These are phyloP conservation scores for Oryzias sinensis DNA, from an alignment of 2,797 vertebrate genomes.

Conservation along the genomic window DNA sequence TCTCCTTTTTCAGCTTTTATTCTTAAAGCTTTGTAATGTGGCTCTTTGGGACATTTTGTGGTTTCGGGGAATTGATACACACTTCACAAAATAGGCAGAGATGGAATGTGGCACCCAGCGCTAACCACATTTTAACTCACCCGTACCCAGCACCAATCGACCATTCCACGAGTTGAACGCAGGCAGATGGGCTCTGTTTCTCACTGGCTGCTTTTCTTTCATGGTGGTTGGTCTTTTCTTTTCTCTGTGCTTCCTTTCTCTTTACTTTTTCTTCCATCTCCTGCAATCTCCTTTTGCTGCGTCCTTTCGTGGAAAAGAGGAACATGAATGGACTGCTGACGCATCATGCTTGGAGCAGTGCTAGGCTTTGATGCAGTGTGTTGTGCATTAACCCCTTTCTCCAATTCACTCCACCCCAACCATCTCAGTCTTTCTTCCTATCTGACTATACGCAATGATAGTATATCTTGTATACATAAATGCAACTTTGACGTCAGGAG, in stretches of 20 bases:
- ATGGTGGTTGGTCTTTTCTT: conserved; percentile 58
- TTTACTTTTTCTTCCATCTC: conserved; percentile 11
- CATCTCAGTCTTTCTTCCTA: conserved; percentile 38
- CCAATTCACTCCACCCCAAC: conserved; percentile 29
- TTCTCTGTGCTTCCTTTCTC: conserved; percentile 46
- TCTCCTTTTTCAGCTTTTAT: conserved; percentile 33
- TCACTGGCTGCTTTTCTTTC: conserved; percentile 55
- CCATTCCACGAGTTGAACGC: conserved; percentile 67
- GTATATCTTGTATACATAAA: no score
- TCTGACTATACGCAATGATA: no score
- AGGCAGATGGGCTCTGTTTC: conserved; percentile 74
- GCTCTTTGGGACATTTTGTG: conserved; percentile 72
- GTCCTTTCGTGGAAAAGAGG: conserved; percentile 80
- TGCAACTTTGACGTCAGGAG: no score
- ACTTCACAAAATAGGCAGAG: conserved; percentile 45
- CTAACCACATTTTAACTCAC: conserved; percentile 64
- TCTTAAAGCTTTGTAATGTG: conserved; percentile 51
- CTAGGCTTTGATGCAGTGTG: conserved; percentile 86
- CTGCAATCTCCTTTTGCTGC: conserved; percentile 77
- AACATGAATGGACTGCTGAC: conserved; percentile 89
- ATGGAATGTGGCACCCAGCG: conserved; percentile 58
- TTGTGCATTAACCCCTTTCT: conserved; percentile 77
- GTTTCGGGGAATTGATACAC: conserved; percentile 48
- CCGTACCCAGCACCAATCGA: conserved; percentile 41
- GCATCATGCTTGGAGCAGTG: conserved; percentile 83